Percentiles rank a stretch among this genome's conserved stretches.
phyloP scores from a whole-genome alignment of 2,113 vertebrate genomes.

The Anoplopoma fimbria region DNA sequence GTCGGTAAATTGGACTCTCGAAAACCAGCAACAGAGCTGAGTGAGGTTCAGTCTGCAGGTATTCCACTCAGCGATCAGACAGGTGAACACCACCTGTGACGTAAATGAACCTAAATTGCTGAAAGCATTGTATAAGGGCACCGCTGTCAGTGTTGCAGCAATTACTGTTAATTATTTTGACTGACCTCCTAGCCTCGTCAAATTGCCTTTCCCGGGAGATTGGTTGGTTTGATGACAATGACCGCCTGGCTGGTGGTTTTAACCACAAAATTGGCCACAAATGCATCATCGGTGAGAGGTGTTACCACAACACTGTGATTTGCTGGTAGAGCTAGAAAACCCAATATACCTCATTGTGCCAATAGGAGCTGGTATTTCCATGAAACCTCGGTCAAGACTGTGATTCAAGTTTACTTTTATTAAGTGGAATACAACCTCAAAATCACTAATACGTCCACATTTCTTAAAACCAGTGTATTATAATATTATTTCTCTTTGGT shows the following conservation, averaged over 20 bases:
- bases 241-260: conserved; percentile 82
- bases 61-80: conserved; percentile 81
- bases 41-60: conserved; percentile 80
- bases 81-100: conserved; percentile 73
- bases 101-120: conserved; percentile 37
- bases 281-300: conserved; percentile 86
- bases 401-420: not conserved
- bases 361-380: not conserved
- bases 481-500: conserved; percentile 24
- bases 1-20: not conserved
- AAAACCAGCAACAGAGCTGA: conserved; percentile 83
- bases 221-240: conserved; percentile 85
- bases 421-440: not conserved
- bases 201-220: conserved; percentile 63
- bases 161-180: conserved; percentile 62
- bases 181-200: conserved; percentile 40
- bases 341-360: conserved; percentile 9
- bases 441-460: not conserved
- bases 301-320: conserved; percentile 67
- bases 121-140: conserved; percentile 39
- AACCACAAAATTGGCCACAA: conserved; percentile 86
- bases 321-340: conserved; percentile 33
- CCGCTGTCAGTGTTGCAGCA: conserved; percentile 31
- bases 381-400: not conserved
- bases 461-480: not conserved